A percentile compares a stretch with the other conserved stretches of the same genome.
phyloP scores from a whole-genome alignment of 2,113 vertebrate species.

The Cyanoramphus novaezelandiae region DNA sequence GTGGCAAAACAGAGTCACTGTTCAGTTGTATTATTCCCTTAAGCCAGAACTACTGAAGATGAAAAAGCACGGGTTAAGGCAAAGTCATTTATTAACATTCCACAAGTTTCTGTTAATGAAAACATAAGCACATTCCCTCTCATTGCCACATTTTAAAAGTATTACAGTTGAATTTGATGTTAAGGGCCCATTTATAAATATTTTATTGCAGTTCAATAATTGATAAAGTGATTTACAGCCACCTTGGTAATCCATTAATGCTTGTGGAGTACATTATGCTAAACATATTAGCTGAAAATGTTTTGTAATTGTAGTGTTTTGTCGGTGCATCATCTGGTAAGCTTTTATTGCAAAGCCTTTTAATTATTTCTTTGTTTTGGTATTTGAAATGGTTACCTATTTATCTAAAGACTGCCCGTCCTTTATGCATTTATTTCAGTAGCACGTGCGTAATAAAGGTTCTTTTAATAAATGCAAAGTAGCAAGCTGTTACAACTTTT shows the following conservation, averaged over 20 bases:
- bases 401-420: neutral
- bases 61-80: neutral
- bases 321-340: neutral
- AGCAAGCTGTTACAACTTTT: neutral
- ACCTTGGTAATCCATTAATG: constrained; percentile 14
- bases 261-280: neutral
- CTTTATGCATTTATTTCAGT: neutral
- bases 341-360: constrained; percentile 28
- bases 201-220: constrained; percentile 55
- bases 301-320: constrained; percentile 37
- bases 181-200: constrained; percentile 44
- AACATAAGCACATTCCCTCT: neutral
- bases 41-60: neutral
- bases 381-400: neutral
- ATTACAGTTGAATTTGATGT: constrained; percentile 5
- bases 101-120: neutral
- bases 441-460: neutral
- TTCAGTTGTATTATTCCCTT: neutral
- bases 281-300: constrained; percentile 35
- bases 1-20: neutral
- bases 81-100: neutral
- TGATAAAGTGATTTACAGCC: constrained; percentile 58
- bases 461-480: neutral
- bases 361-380: constrained; percentile 44
- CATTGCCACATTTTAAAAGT: neutral